Evolutionary conservation across 2,113 vertebrate genomes (phyloP), one percentile per base, ranked within the genome.

Genomic region (Propithecus coquereli): DNA sequence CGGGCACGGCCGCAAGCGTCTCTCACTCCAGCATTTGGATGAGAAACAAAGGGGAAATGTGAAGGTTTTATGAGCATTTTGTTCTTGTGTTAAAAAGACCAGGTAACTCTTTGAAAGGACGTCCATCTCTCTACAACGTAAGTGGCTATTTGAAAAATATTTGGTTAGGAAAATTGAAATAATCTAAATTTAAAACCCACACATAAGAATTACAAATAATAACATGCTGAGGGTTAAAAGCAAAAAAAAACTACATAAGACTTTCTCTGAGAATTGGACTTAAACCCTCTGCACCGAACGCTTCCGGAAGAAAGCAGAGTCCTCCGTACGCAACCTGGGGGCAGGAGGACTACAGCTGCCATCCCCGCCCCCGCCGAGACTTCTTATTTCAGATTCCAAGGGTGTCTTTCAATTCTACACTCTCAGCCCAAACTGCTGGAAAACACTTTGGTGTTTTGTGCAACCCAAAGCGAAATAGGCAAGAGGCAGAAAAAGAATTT

Each of bases 81-180:
- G 86, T 83, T 97, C 90, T 94, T 50, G 74, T 94, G 82, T 94
- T 96, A 96, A 92, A 98, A 98, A 97, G 97, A 94, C 95, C 43
- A 74, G 82, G 61, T 83, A 94, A 97, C 71, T 85, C 92, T 94
- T 93, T 98, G 13, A 94, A 59, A 22, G 59, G 90, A 93, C 30
- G 6, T 45, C n/a, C 5, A 13, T 57, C 89, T 93, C 89, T 94
- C 77, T 63, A 73, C 22, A 47, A 43, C n/a, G 30, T 77, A 73
- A 88, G 54, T 47, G 30, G 43, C 34, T 80, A 59, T 87, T 79
- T 95, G 27, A 14, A 90, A 86, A 66, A 14, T 68, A 85, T n/a
- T 61, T 95, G 83, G 9, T 80, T 57, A 89, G 81, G 68, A 93
- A 88, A 81, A 66, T 18, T 8, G 76, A 94, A 89, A 84, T 54